A percentile compares a stretch with the other conserved stretches of the same genome.
phyloP scores from a whole-genome alignment of 2,888 invertebrate genomes.

The Hipparchia sbordonii region DNA sequence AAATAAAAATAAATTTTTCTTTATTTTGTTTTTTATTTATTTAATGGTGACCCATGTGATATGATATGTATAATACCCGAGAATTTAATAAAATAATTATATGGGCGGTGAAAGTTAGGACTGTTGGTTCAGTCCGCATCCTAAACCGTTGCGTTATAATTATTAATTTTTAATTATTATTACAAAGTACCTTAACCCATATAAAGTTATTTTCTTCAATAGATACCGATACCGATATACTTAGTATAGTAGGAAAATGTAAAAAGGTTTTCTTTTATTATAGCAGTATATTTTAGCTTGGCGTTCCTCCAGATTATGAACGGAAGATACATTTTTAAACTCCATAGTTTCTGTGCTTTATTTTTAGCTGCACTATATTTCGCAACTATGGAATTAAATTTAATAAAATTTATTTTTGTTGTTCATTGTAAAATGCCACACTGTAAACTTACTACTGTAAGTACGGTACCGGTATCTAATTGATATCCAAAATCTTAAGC shows the following conservation, averaged over 20 bases:
- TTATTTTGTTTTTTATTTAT: too few relatives aligned
- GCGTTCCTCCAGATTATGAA: constrained; percentile 21
- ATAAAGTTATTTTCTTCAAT: not conserved
- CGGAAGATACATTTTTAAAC: constrained; percentile 21
- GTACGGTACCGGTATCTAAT: too few relatives aligned
- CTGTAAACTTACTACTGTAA: too few relatives aligned
- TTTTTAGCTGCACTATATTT: constrained; percentile 18
- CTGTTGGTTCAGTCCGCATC: too few relatives aligned
- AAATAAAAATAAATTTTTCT: too few relatives aligned
- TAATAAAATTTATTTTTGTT: not conserved
- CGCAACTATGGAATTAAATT: constrained; percentile 1
- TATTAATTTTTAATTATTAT: not conserved
- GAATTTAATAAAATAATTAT: too few relatives aligned
- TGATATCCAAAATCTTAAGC: too few relatives aligned
- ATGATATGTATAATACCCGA: too few relatives aligned
- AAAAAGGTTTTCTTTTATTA: constrained; percentile 17
- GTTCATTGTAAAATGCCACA: not conserved
- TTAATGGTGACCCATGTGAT: too few relatives aligned
- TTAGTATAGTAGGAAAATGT: not conserved
- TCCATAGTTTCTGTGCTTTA: constrained; percentile 18
- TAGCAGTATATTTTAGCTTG: constrained; percentile 18
- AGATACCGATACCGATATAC: too few relatives aligned
- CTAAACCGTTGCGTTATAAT: too few relatives aligned
- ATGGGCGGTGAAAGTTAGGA: too few relatives aligned
- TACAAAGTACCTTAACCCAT: not conserved